These are phyloP conservation scores for Epizoanthus rinbou DNA, from an alignment of 92 coral and sea anemone species.

Conservation along the genomic window DNA sequence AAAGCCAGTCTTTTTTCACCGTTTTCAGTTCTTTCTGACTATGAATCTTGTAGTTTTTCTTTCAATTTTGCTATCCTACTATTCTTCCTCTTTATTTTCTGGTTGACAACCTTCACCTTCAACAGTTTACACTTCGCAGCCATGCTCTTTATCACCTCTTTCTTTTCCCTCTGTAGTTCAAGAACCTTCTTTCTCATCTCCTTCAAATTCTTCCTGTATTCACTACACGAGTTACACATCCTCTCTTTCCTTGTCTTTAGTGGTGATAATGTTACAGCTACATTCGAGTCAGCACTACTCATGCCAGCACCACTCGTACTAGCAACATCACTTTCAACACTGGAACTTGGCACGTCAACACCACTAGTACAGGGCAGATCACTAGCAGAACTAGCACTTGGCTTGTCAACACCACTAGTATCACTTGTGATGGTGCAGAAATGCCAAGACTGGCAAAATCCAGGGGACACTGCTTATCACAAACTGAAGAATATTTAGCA, in stretches of 20 bases:
- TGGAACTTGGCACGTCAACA: neutral
- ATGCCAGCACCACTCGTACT: neutral
- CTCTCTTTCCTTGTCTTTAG: conserved; percentile 2
- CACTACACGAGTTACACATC: neutral
- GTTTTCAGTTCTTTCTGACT: neutral
- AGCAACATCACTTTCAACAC: neutral
- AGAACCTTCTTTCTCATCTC: conserved; percentile 2
- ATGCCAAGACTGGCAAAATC: neutral
- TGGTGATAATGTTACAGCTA: neutral
- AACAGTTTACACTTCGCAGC: neutral
- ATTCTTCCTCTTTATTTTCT: neutral
- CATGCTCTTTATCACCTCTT: too few relatives aligned
- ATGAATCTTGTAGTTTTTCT: neutral
- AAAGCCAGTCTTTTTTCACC: neutral
- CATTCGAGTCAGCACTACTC: neutral
- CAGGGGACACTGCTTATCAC: neutral
- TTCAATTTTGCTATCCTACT: neutral
- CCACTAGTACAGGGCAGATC: conserved; percentile 6
- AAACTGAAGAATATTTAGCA: neutral
- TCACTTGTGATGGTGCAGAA: conserved; percentile 10
- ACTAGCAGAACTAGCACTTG: neutral
- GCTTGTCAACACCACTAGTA: neutral
- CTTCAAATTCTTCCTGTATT: conserved; percentile 5
- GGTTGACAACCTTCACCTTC: neutral
- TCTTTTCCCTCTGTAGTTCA: neutral